Base-by-base conservation (phyloP, 2,888 invertebrate genomes). In the Acrocyrtus sp. region DNA sequence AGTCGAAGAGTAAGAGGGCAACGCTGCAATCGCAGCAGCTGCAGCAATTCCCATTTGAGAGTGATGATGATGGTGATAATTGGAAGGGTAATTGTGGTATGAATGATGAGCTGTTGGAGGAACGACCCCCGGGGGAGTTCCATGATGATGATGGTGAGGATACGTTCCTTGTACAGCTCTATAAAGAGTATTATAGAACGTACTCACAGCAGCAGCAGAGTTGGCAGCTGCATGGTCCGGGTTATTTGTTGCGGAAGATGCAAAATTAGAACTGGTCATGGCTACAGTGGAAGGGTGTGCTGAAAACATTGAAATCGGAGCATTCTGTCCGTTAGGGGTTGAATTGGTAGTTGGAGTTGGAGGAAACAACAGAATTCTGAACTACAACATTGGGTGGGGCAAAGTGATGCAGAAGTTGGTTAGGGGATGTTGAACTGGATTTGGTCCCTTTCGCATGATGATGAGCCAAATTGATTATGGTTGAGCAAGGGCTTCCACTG, bases 311-410 rank as follows among this genome's bases (percentile, higher is more conserved):
- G 47, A 21, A 19, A 51, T 45, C 27, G 47, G 8, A 24, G 41
- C 26, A 43, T 47, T 61, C 39, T 69, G 69, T 19, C 48, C 62
- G 19, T 62, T 56, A 56, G 70, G 60, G 19, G 47, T 26, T 29
- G 27, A 12, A 27, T 27, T 26, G 60, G 43, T 27, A 54, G 61
- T 29, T 19, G 62, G 26, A 39, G 47, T 15, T 27, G 79, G 79
- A 39, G 79, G 80, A 60, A 76, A 80, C 10, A n/a, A 79, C 79
- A 3, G 80, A 80, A 47, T 74, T 78, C 45, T 79, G 77, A 10
- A 80, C 80, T 1, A 80, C 80, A 2, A 80, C 80, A 48, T 80
- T 80, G 6, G 80, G 80, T 21, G 80, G 79, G 47, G 79, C 73
- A 56, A 80, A 78, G 47, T 74, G 73, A 47, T 74, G 57, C 27